Base-by-base conservation (phyloP, 2,797 vertebrate species). In the Crax fasciolata region DNA sequence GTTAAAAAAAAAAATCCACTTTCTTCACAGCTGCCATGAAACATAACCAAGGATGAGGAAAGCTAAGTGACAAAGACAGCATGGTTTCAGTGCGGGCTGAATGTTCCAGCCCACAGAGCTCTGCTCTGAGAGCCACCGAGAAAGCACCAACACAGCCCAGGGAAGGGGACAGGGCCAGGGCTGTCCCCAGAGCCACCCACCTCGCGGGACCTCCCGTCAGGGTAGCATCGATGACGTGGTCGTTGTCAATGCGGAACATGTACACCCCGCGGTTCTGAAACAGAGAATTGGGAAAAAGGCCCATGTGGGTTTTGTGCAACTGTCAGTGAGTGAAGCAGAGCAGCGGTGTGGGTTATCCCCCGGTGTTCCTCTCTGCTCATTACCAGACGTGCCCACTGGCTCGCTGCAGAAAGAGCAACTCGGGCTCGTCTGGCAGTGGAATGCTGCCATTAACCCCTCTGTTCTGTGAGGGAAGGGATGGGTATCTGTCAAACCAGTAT, bases 171-270 rank as follows among this genome's bases (percentile, higher is more conserved):
- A 24, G n/a, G 49, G 41, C 4, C 8, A 9, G 59, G 43, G 59
- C 8, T n/a, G 41, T 9, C 83, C 9, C 11, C 65, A 54, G 66
- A 41, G 30, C n/a, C 63, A 93, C 97, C 84, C 98, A 99, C 99
- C 99, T 99, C 20, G 99, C 99, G 39, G 99, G 98, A 74, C 99
- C 99, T 97, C 99, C 99, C 0, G 98, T 99, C 58, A 98, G 97
- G 1, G 99, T 99, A 4, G 99, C 99, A 2, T 99, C 99, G 18
- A 99, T 99, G 95, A 99, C 98, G 8, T 99, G 99, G 91, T 99
- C 99, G 1, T 98, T 99, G 97, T 99, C 99, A 48, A 99, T 99
- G 95, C 99, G 99, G 98, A 99, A 99, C 99, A 99, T 99, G 98
- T 99, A 99, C 78, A 99, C 98, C 0, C 98, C 98, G 2, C 99